Evolutionary conservation across 2,888 invertebrate species (phyloP).

Genomic region (Uloborus plumipes): DNA sequence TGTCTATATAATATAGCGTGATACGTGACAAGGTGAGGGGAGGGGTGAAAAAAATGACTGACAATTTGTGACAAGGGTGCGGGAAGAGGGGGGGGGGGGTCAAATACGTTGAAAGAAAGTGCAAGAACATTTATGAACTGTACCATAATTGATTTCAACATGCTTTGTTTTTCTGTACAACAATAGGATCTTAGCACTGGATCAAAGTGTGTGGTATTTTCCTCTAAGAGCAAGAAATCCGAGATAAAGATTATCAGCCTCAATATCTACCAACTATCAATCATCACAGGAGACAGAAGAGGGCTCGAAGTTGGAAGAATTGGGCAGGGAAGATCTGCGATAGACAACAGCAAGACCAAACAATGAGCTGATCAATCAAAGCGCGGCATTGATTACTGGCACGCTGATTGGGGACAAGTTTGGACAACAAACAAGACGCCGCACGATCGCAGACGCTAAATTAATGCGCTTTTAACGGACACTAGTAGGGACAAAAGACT

Average conservation of each 20-base stretch:
- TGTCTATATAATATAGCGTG: too few species aligned
- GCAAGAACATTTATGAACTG: too few species aligned
- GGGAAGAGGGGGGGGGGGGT: too few species aligned
- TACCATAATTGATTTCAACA: too few species aligned
- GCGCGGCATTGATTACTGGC: conserved; percentile 40
- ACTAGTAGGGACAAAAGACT: conserved; percentile 36
- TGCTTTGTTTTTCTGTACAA: too few species aligned
- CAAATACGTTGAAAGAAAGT: too few species aligned
- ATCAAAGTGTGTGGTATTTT: neutral
- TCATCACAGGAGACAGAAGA: conserved; percentile 32
- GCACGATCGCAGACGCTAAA: conserved; percentile 34
- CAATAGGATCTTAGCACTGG: too few species aligned
- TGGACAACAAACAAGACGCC: conserved; percentile 48
- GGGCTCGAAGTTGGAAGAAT: conserved; percentile 39
- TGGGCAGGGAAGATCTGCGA: conserved; percentile 21
- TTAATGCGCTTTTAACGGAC: conserved; percentile 53
- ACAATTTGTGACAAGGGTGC: too few species aligned
- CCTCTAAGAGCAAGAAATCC: conserved; percentile 17
- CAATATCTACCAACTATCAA: conserved; percentile 54
- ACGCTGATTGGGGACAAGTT: conserved; percentile 47
- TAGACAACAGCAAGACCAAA: conserved; percentile 55
- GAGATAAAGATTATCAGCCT: conserved; percentile 45
- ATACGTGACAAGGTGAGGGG: too few species aligned
- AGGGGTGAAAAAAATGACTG: too few species aligned
- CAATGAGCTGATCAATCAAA: conserved; percentile 59